Evolutionary conservation across 2,888 invertebrate genomes (phyloP), one percentile per base, ranked within the genome.

Genomic region (Chouioia cunea): DNA sequence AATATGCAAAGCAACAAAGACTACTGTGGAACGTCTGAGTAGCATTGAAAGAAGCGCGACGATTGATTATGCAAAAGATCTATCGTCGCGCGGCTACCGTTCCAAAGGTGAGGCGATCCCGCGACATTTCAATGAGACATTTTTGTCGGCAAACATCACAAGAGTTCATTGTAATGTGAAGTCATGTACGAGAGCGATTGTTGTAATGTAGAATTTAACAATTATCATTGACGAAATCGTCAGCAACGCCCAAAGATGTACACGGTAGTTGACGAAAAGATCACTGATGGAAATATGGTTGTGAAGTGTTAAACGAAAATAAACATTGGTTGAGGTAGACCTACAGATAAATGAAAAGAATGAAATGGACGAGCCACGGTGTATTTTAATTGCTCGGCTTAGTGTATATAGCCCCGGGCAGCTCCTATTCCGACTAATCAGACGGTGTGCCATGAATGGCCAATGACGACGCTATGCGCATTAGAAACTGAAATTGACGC

Each of bases 361-460:
- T 2, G 1, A 36, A 36, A 36, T 10, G 36, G 36, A 36, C 36
- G 6, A 36, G 56, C 36, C 20, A 36, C n/a, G n/a, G 50, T 62
- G 70, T 70, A 70, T 70, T 70, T 60, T 70, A 70, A 70, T 70
- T 60, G 65, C 60, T 60, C 65, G 60, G 56, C 65, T 14, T 14
- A 10, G 12, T 22, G 20, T 16, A 8, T 57, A 22, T 44, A 16
- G 15, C 14, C 36, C 20, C 54, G 18, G 60, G 43, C 59, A 50
- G 59, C 59, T 44, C 65, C 60, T 70, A 56, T 70, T 65, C 65
- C 43, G 65, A 44, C 60, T 70, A 70, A 70, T 70, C 65, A 65
- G 60, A 56, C 65, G 22, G 6, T 60, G 66, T 63, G 71, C 65
- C 62, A 48, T 44, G 65, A 71, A 46, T 57, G 16, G 23, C 23